Base-by-base conservation (phyloP, 2,888 invertebrate genomes). In the Onthophagus sagittarius region DNA sequence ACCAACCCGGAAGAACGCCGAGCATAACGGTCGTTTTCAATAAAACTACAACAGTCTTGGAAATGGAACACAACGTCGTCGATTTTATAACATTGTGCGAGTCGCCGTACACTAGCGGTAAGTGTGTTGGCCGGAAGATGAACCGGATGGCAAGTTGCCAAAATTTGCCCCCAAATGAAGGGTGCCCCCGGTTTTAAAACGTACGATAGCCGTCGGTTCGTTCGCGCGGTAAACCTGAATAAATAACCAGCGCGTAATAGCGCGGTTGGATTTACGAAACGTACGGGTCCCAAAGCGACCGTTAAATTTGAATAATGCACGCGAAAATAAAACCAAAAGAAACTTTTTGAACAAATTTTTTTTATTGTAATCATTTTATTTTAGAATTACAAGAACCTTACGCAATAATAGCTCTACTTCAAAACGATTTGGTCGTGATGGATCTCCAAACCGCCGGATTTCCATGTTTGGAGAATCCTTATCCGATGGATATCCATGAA, bases 401-500 rank as follows among this genome's bases (percentile, higher is more conserved):
- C 86, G 98, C 97, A 83, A 95, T 99, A 85, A 96, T 98, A 82
- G 99, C 99, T 80, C 90, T 99, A 75, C 92, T 99, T 80, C 97
- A 97, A 88, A 96, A 97, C 88, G 99, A 99, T 88, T 90, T 99
- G 85, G 98, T 99, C 84, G 94, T 99, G 83, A 96, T 99, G 85
- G 99, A 99, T 88, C 91, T 99, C 83, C 93, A 93, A 84, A 93
- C 96, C 70, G 91, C 94, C 75, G 98, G 98, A 84, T 99, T 98
- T 88, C 99, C 99, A 23, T 97, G 98, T 87, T 96, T 98, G 88
- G 98, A 99, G 88, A 98, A 98, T 88, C 99, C 99, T 65, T 99
- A 99, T 88, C 97, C 99, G 76, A 98, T 99, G 98, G 99, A 99
- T 88, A 90, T 99, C 80, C 99, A 99, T 88, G 99, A 99, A 88